Conservation (phyloP, 2,888 invertebrate genomes). For the Leuctra nigra region DNA sequence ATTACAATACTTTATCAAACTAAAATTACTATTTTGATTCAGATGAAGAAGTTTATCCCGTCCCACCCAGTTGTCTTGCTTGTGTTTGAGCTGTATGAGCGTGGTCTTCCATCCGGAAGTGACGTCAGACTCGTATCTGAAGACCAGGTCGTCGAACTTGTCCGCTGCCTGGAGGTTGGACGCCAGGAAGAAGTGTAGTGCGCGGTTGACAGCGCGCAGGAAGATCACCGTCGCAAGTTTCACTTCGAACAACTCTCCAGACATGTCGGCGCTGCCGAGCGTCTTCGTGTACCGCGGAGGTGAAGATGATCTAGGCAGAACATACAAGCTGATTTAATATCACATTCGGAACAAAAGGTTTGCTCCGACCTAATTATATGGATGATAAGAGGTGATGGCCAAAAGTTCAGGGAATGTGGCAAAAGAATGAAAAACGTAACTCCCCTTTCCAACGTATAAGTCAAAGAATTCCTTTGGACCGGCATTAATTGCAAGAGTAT, state of each 20-base stretch:
- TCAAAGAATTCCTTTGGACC: too few species aligned
- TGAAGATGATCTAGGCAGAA: too few species aligned
- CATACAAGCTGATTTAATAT: too few species aligned
- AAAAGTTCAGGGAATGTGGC: too few species aligned
- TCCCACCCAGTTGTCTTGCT: background rate
- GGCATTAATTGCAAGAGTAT: too few species aligned
- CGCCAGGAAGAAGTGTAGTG: background rate
- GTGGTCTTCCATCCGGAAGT: background rate
- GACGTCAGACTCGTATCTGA: background rate
- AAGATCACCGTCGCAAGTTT: background rate
- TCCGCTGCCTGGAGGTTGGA: background rate
- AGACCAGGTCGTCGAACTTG: background rate
- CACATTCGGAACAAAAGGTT: too few species aligned
- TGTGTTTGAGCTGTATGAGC: background rate
- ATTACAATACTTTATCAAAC: background rate
- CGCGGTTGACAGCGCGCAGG: background rate
- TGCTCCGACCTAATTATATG: too few species aligned
- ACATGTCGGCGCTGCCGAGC: background rate
- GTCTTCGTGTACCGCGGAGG: too few species aligned
- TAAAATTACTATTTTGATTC: background rate
- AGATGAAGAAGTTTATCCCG: background rate
- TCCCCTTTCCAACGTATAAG: too few species aligned
- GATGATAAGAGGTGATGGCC: too few species aligned
- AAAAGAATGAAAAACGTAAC: too few species aligned
- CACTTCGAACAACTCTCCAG: background rate